Percentiles rank a stretch among this genome's conserved stretches.
Conservation (phyloP, 1,140 invertebrate species). For the Aplysia californica region DNA sequence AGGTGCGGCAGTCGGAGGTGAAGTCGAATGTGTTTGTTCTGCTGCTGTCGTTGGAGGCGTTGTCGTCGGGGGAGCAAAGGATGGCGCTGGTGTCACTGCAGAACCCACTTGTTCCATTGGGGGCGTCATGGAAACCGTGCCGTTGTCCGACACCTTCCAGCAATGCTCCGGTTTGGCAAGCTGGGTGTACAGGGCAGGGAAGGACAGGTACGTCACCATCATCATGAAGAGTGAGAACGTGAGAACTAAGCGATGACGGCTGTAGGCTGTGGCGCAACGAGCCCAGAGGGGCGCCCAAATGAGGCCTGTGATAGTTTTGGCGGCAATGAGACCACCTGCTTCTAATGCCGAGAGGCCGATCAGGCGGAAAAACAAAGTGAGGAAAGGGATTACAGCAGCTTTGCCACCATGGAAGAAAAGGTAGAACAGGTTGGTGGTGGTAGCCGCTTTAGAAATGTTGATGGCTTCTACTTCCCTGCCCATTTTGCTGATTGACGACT, state of each 20-base stretch:
- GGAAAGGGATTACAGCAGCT: constrained; percentile 60
- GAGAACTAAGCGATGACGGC: constrained; percentile 50
- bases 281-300: constrained; percentile 62
- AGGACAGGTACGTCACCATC: constrained; percentile 48
- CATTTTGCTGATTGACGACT: too few species aligned
- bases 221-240: constrained; percentile 59
- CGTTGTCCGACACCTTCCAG: too few species aligned
- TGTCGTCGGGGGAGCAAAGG: too few species aligned
- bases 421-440: constrained; percentile 58
- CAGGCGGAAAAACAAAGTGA: constrained; percentile 59
- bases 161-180: constrained; percentile 15
- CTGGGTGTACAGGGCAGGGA: constrained; percentile 47
- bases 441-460: constrained; percentile 51
- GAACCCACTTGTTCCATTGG: too few species aligned
- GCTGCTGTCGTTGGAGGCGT: too few species aligned
- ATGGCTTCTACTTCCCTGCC: constrained; percentile 40
- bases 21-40: too few species aligned
- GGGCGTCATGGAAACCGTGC: too few species aligned
- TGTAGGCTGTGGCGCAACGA: constrained; percentile 53
- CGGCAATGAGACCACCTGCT: constrained; percentile 57
- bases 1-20: too few species aligned
- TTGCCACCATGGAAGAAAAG: constrained; percentile 61
- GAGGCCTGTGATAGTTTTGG: constrained; percentile 56
- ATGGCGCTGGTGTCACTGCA: too few species aligned
- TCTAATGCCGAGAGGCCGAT: constrained; percentile 57